Evolutionary conservation across 1,140 invertebrate species (phyloP).

Genomic region (Asobara japonica): DNA sequence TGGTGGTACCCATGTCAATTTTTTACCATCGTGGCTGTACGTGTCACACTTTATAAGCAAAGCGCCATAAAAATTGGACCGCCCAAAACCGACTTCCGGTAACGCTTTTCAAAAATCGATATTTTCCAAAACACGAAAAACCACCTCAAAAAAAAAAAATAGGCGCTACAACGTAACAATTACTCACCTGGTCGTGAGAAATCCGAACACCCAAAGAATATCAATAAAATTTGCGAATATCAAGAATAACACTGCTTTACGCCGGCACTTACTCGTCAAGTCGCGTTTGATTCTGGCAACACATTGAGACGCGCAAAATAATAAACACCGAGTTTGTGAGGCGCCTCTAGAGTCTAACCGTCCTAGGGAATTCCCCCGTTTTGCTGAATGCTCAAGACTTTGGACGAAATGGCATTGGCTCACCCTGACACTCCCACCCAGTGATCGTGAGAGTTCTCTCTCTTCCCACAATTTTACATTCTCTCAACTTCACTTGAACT

Average conservation of each 20-base stretch:
- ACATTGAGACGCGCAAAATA: neutral
- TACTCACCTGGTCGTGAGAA: too few relatives aligned
- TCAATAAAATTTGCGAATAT: too few relatives aligned
- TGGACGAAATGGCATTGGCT: constrained; percentile 40
- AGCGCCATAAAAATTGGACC: too few relatives aligned
- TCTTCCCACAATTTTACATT: neutral
- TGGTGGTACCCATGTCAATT: too few relatives aligned
- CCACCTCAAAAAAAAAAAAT: too few relatives aligned
- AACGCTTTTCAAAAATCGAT: too few relatives aligned
- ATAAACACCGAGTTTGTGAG: constrained; percentile 29
- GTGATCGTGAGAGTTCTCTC: constrained; percentile 24
- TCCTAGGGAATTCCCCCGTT: constrained; percentile 39
- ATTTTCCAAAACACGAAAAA: too few relatives aligned
- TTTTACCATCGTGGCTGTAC: too few relatives aligned
- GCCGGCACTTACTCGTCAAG: neutral
- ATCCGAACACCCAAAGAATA: too few relatives aligned
- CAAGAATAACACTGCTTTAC: neutral
- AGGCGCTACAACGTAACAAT: too few relatives aligned
- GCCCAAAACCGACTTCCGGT: too few relatives aligned
- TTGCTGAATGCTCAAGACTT: constrained; percentile 25
- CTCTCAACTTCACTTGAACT: neutral
- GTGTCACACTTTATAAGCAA: too few relatives aligned
- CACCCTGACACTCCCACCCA: constrained; percentile 36
- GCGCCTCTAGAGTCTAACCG: constrained; percentile 28
- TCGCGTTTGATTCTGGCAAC: neutral